These are phyloP conservation scores for Coronaproctus castanopsis DNA, from an alignment of 2,888 invertebrate species.

Conservation along the genomic window DNA sequence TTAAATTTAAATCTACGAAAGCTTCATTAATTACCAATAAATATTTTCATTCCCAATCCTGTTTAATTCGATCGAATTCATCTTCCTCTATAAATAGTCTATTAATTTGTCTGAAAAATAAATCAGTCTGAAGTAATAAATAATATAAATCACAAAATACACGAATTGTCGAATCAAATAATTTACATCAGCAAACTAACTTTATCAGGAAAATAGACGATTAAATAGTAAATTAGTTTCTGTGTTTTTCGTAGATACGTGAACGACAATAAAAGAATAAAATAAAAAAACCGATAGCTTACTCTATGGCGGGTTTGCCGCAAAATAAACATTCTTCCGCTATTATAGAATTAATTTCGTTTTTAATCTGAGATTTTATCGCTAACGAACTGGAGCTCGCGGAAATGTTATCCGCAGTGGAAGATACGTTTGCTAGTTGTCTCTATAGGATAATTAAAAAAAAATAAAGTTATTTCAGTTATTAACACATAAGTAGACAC, in stretches of 20 bases:
- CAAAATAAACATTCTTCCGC: conserved; percentile 85
- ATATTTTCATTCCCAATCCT: conserved; percentile 75
- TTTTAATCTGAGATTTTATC: conserved; percentile 39
- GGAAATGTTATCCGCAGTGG: neutral
- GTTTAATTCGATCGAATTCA: conserved; percentile 60
- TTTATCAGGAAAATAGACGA: conserved; percentile 1
- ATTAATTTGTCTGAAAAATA: conserved; percentile 48
- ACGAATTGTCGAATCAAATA: conserved; percentile 4
- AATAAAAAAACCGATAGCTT: conserved; percentile 19
- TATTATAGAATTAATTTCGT: conserved; percentile 69
- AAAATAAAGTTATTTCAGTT: neutral
- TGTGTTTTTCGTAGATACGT: too few relatives aligned
- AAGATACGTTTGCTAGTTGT: neutral
- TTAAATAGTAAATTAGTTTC: conserved; percentile 2
- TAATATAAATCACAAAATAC: neutral
- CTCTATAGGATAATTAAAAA: neutral
- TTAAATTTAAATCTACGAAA: too few relatives aligned
- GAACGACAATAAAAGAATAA: too few relatives aligned
- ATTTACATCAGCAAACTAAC: neutral
- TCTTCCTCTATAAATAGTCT: conserved; percentile 67
- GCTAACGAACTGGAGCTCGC: conserved; percentile 6
- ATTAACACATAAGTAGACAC: neutral
- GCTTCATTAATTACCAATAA: too few relatives aligned
- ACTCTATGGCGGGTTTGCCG: conserved; percentile 73
- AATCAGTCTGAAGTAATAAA: conserved; percentile 1